Percentiles rank a stretch among this genome's conserved stretches.
phyloP scores from a whole-genome alignment of 2,113 vertebrate species.

The Nematolebias whitei region DNA sequence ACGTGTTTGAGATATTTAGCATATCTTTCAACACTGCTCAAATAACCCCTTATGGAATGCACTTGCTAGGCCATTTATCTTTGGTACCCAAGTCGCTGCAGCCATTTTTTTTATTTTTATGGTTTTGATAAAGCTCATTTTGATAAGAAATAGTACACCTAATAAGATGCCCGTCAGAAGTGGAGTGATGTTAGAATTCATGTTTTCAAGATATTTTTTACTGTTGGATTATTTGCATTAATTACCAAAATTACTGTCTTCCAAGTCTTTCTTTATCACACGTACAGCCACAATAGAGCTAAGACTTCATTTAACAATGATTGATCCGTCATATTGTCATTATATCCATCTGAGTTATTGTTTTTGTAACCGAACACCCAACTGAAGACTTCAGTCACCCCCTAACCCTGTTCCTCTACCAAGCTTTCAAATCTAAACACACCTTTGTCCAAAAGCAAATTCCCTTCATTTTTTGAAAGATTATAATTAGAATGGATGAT shows the following conservation, averaged over 20 bases:
- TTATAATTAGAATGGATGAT: slow-evolving; percentile 86
- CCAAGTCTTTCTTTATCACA: slow-evolving; percentile 20
- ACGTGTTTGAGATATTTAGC: slow-evolving; percentile 33
- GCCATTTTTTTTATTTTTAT: slow-evolving; percentile 56
- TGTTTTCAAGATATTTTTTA: not conserved
- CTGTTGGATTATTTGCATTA: not conserved
- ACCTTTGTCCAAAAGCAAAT: slow-evolving; percentile 77
- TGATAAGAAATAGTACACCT: slow-evolving; percentile 40
- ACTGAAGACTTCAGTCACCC: slow-evolving; percentile 42
- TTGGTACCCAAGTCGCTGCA: slow-evolving; percentile 39
- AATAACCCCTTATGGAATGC: slow-evolving; percentile 49
- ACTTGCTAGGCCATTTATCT: slow-evolving; percentile 51
- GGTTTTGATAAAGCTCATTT: slow-evolving; percentile 46
- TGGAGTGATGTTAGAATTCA: slow-evolving; percentile 45
- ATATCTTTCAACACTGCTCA: slow-evolving; percentile 56
- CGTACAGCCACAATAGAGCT: not conserved
- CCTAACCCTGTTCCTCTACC: slow-evolving; percentile 33
- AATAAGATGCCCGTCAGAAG: slow-evolving; percentile 46
- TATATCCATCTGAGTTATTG: slow-evolving; percentile 20
- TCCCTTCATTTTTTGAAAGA: slow-evolving; percentile 80
- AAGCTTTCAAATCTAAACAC: slow-evolving; percentile 69
- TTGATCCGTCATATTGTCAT: slow-evolving; percentile 19
- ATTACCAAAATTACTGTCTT: not conserved
- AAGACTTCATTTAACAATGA: slow-evolving; percentile 7
- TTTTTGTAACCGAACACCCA: slow-evolving; percentile 17